Evolutionary conservation across 1,140 invertebrate genomes (phyloP).

Genomic region (Nasonia giraulti): DNA sequence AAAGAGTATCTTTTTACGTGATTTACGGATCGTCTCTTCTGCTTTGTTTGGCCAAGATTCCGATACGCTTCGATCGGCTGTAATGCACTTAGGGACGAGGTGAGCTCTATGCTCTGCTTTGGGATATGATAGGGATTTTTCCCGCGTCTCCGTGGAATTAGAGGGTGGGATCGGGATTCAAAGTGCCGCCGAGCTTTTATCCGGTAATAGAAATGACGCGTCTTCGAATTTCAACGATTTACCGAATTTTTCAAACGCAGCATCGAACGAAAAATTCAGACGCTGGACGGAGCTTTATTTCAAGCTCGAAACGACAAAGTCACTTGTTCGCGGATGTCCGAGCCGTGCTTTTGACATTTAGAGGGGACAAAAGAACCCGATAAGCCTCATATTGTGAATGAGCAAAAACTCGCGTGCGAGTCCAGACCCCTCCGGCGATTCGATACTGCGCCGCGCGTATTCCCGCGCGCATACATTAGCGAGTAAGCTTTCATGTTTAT

Average conservation of each 20-base stretch:
- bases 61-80: neutral
- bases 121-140: neutral
- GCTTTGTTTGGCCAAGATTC: neutral
- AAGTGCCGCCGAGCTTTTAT: neutral
- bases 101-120: neutral
- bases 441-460: neutral
- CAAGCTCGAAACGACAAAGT: neutral
- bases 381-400: slow-evolving; percentile 4
- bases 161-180: neutral
- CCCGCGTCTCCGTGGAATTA: neutral
- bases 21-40: neutral
- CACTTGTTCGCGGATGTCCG: neutral
- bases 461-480: neutral
- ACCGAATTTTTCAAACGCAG: too few relatives aligned
- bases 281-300: neutral
- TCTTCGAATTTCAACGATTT: neutral
- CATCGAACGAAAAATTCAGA: too few relatives aligned
- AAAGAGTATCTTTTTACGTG: too few relatives aligned
- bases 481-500: slow-evolving; percentile 3
- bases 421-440: neutral
- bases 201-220: too few relatives aligned
- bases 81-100: neutral
- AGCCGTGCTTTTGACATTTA: neutral
- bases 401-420: neutral
- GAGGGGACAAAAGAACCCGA: neutral